Evolutionary conservation across 2,888 invertebrate species (phyloP).

Genomic region (Tetropium fuscum): DNA sequence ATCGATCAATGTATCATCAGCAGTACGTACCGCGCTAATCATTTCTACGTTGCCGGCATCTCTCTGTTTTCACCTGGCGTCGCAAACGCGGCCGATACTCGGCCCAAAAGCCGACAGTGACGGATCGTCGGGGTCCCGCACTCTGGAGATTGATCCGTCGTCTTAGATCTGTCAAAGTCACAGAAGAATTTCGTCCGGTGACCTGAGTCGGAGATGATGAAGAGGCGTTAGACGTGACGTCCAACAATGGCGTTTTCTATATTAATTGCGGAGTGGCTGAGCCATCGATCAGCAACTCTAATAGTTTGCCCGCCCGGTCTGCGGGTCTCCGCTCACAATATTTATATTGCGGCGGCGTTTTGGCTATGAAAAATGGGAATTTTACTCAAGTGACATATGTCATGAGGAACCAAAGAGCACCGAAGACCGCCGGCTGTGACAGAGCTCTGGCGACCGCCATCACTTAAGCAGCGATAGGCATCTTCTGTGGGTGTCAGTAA

Average conservation of each 20-base stretch:
- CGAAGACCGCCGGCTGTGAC: conserved; percentile 52
- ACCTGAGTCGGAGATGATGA: conserved; percentile 34
- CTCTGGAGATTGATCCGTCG: conserved; percentile 55
- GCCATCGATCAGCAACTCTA: conserved; percentile 57
- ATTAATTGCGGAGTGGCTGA: conserved; percentile 48
- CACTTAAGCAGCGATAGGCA: conserved; percentile 41
- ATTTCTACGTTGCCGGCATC: conserved; percentile 47
- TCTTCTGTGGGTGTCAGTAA: conserved; percentile 32
- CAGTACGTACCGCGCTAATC: conserved; percentile 44
- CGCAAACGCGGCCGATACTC: conserved; percentile 24
- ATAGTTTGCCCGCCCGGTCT: conserved; percentile 49
- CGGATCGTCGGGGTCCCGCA: conserved; percentile 46
- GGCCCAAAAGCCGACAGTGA: conserved; percentile 49
- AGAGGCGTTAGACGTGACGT: conserved; percentile 29
- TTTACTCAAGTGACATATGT: conserved; percentile 54
- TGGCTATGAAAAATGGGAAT: conserved; percentile 57
- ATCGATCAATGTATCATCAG: conserved; percentile 38
- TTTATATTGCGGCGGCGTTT: conserved; percentile 59
- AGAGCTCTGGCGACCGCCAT: conserved; percentile 38
- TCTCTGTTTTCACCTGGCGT: conserved; percentile 39
- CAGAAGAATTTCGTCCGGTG: conserved; percentile 48
- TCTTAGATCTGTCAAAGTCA: conserved; percentile 54
- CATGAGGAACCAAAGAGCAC: conserved; percentile 47
- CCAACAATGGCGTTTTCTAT: conserved; percentile 42
- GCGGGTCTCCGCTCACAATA: conserved; percentile 56